phyloP scores from a whole-genome alignment of 2,113 vertebrate genomes.

The Synodontis membranacea region DNA sequence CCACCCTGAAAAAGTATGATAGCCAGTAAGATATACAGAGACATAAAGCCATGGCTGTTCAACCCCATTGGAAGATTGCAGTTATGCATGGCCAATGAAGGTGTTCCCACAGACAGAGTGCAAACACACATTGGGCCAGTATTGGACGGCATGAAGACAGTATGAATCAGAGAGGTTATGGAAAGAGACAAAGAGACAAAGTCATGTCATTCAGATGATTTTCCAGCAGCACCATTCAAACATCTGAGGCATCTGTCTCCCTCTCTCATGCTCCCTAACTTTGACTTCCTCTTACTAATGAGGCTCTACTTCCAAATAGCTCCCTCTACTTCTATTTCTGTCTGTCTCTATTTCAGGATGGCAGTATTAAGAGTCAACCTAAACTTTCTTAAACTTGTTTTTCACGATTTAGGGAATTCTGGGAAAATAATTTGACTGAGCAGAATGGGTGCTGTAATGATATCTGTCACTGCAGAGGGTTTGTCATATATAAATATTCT shows the following conservation, averaged over 20 bases:
- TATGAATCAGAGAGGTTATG: slow-evolving; percentile 35
- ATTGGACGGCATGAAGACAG: slow-evolving; percentile 36
- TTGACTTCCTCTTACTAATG: slow-evolving; percentile 40
- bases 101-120: slow-evolving; percentile 31
- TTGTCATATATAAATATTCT: background rate
- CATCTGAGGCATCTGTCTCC: slow-evolving; percentile 34
- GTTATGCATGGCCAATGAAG: slow-evolving; percentile 19
- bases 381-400: background rate
- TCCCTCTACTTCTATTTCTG: slow-evolving; percentile 3
- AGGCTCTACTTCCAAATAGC: slow-evolving; percentile 22
- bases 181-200: slow-evolving; percentile 27
- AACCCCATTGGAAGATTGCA: slow-evolving; percentile 31
- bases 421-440: background rate
- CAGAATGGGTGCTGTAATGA: background rate
- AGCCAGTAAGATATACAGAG: slow-evolving; percentile 45
- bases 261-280: slow-evolving; percentile 16
- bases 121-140: slow-evolving; percentile 45
- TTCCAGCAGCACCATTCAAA: slow-evolving; percentile 41
- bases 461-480: background rate
- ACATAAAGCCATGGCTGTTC: slow-evolving; percentile 31
- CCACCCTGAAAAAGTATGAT: slow-evolving; percentile 36
- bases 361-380: background rate
- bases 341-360: background rate
- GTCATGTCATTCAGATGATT: slow-evolving; percentile 48
- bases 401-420: background rate